Evolutionary conservation across 2,888 invertebrate species (phyloP), one percentile per base, ranked within the genome.

Genomic region (Lypha dubia): DNA sequence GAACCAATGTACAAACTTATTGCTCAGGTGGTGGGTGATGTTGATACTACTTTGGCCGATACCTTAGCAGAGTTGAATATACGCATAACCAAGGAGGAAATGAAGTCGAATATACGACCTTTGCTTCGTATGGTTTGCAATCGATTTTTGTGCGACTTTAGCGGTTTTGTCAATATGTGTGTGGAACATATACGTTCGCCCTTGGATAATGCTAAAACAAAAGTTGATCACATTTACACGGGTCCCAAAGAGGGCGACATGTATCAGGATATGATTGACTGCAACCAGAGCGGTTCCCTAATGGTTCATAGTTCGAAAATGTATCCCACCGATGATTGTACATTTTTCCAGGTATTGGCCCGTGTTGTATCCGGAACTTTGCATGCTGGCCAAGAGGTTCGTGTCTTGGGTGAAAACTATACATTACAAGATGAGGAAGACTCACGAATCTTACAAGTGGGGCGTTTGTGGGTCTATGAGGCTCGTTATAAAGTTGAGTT

Each of bases 251-350:
- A 97, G 85, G 95, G 95, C 0, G 91, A 93, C 44, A 93, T 99
- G 44, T 96, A 95, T 58, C 95, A 95, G 74, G 96, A 97, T 91
- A 98, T 99, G 98, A 93, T 95, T 9, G 94, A 94, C 82, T 99
- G 99, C 92, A 97, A 99, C 93, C 97, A 98, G 88, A 96, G 96
- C 73, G 97, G 95, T 6, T 93, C 94, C 0, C 92, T 95, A 3
- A 95, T 95, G 91, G 95, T 99, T 8, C 99, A 99, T 93, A 99
- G 98, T 88, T 97, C 98, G 38, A 99, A 99, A 93, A 98, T 99
- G 96, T 99, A 99, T 92, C 98, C 99, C n/a, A 99, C 98, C 0
- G 97, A 98, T 86, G 99, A 99, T 91, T 99, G 99, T 88, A 98
- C 99, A 0, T 96, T 98, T 91, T 99, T 99, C 93, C 96, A 94